Percentiles rank a stretch among this genome's conserved stretches.
These are phyloP conservation scores for Athalia rosae DNA, from an alignment of 2,888 invertebrate species.

Conservation along the genomic window DNA sequence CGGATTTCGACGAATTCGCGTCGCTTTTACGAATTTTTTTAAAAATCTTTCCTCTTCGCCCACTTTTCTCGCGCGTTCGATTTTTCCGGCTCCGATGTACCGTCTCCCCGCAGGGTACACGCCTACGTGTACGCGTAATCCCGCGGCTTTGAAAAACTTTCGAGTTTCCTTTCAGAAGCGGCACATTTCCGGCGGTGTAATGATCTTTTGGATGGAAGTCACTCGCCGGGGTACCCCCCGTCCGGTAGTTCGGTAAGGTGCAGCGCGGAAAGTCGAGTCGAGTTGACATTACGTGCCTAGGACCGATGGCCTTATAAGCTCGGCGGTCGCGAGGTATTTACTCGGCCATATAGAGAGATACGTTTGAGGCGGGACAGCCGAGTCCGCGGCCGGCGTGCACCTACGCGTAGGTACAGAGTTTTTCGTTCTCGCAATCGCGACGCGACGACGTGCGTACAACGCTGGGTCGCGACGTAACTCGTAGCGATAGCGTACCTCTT, in stretches of 20 bases:
- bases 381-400: slow-evolving; percentile 10
- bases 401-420: neutral
- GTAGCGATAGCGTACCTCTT: no score
- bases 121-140: slow-evolving; percentile 6
- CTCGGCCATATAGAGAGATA: slow-evolving; percentile 43
- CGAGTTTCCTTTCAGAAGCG: slow-evolving; percentile 1
- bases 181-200: slow-evolving; percentile 6
- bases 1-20: no score
- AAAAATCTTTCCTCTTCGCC: no score
- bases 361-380: slow-evolving; percentile 3
- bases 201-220: slow-evolving; percentile 22
- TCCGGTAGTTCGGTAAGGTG: slow-evolving; percentile 14
- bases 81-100: no score
- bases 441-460: neutral
- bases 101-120: neutral
- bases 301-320: slow-evolving; percentile 44
- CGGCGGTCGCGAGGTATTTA: slow-evolving; percentile 41
- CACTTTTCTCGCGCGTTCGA: no score
- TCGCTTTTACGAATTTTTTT: no score
- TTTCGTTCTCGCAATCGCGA: slow-evolving; percentile 17
- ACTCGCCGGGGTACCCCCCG: slow-evolving; percentile 6
- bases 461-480: no score
- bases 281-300: slow-evolving; percentile 40
- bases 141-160: slow-evolving; percentile 15
- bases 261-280: slow-evolving; percentile 42